phyloP scores from a whole-genome alignment of 2,113 vertebrate species.

The Setophaga coronata region DNA sequence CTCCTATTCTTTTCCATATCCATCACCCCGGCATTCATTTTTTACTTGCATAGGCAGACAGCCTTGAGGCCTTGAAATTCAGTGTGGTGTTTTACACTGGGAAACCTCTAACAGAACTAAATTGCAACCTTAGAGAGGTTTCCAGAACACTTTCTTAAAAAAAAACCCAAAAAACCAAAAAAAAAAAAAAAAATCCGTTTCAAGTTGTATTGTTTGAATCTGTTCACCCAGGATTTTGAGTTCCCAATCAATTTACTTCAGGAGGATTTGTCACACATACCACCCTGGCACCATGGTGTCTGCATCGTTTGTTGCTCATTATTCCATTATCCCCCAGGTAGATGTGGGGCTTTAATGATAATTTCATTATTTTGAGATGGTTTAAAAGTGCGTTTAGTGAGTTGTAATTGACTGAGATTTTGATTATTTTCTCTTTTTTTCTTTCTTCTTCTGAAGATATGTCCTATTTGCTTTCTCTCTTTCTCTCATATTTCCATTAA shows the following conservation, averaged over 20 bases:
- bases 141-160: background rate
- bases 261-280: background rate
- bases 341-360: background rate
- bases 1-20: slow-evolving; percentile 26
- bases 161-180: background rate
- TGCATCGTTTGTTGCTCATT: background rate
- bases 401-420: background rate
- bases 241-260: background rate
- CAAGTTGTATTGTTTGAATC: background rate
- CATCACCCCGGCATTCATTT: background rate
- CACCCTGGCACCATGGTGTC: background rate
- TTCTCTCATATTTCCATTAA: background rate
- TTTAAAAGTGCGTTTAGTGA: slow-evolving; percentile 2
- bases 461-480: background rate
- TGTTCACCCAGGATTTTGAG: background rate
- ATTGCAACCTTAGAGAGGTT: background rate
- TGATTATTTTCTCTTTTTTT: background rate
- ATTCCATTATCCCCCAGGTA: background rate
- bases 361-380: background rate
- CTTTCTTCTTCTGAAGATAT: background rate
- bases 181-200: accelerated
- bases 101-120: background rate
- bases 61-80: background rate
- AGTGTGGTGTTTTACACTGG: background rate
- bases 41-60: background rate